phyloP scores from a whole-genome alignment of 2,113 vertebrate species.

The rabbit (Oryctolagus cuniculus) region mOryCun1.1 NC_091453.1:74710501-74711000 shows the following conservation, averaged over 20 bases:
- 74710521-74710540: constrained; percentile 8
- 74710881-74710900: constrained; percentile 52
- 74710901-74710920: constrained; percentile 1
- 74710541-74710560: neutral
- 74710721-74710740: neutral
- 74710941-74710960: constrained; percentile 32
- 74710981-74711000: constrained; percentile 83
- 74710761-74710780: constrained; percentile 37
- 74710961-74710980: constrained; percentile 13
- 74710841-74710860: constrained; percentile 43
- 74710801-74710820: constrained; percentile 53
- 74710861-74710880: neutral
- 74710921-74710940: constrained; percentile 27
- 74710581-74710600: constrained; percentile 19
- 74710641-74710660: constrained; percentile 2
- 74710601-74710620: neutral
- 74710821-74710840: constrained; percentile 44
- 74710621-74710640: constrained; percentile 40
- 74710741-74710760: constrained; percentile 41
- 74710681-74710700: neutral
- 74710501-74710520: too few relatives aligned
- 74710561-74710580: constrained; percentile 15
- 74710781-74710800: constrained; percentile 29
- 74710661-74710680: neutral
- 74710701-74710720: constrained; percentile 30